These are phyloP conservation scores for Microctenopoma stevenorrisi DNA, from an alignment of 2,797 vertebrate species.

Conservation along the genomic window DNA sequence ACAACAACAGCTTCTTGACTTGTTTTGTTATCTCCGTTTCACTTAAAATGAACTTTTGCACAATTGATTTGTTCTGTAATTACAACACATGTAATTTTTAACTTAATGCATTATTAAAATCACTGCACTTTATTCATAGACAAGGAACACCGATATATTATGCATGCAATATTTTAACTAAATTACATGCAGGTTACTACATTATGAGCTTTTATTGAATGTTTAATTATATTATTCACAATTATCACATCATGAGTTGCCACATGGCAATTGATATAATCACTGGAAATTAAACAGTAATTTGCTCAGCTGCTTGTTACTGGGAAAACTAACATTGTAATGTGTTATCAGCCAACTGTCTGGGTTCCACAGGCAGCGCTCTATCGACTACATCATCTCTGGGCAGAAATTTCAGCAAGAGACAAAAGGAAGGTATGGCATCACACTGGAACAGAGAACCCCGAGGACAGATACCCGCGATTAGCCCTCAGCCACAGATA, in stretches of 20 bases:
- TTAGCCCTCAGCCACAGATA: conserved; percentile 43
- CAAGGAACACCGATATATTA: neutral
- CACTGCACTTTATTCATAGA: neutral
- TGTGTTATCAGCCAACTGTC: neutral
- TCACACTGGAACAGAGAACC: conserved; percentile 38
- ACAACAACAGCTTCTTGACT: neutral
- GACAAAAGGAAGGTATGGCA: conserved; percentile 25
- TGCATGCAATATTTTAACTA: neutral
- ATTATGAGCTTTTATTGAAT: conserved; percentile 10
- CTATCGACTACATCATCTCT: conserved; percentile 14
- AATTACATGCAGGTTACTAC: conserved; percentile 8
- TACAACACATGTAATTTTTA: neutral
- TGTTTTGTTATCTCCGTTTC: neutral
- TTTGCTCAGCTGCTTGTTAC: conserved; percentile 28
- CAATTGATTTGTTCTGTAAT: neutral
- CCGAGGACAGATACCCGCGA: conserved; percentile 10
- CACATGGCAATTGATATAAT: conserved; percentile 29
- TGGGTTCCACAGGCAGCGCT: neutral
- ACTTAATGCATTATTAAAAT: neutral
- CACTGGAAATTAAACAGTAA: conserved; percentile 24
- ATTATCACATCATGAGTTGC: conserved; percentile 22
- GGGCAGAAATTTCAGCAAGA: conserved; percentile 15
- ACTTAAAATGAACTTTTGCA: neutral
- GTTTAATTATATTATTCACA: conserved; percentile 14
- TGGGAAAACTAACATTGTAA: conserved; percentile 10